Evolutionary conservation across 2,888 invertebrate genomes (phyloP).

Genomic region (Philaethria dido): DNA sequence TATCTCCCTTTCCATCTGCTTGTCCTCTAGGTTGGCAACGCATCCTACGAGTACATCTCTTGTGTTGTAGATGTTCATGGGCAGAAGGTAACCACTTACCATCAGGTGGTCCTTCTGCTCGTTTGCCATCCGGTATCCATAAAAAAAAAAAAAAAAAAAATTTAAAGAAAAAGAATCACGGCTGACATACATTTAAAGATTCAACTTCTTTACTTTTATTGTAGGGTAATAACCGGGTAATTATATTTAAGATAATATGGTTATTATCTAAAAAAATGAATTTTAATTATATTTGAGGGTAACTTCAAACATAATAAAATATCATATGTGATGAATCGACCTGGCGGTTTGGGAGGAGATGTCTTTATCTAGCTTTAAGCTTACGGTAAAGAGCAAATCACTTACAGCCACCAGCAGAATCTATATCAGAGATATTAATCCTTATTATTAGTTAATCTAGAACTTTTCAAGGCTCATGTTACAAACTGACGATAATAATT

Average conservation of each 20-base stretch:
- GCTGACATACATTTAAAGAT: neutral
- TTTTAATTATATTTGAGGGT: conserved; percentile 10
- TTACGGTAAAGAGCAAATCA: neutral
- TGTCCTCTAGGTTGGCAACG: no score
- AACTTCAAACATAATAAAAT: neutral
- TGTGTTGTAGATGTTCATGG: no score
- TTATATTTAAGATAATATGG: neutral
- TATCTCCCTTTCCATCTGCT: no score
- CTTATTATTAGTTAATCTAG: conserved; percentile 15
- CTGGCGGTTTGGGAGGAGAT: neutral
- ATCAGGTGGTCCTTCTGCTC: no score
- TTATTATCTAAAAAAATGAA: conserved; percentile 2
- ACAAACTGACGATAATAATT: neutral
- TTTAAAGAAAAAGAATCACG: no score
- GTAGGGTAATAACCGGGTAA: neutral
- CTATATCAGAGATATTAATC: conserved; percentile 12
- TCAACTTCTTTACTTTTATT: conserved; percentile 1
- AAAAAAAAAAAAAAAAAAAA: no score
- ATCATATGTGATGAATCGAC: conserved; percentile 5
- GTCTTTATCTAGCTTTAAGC: conserved; percentile 14
- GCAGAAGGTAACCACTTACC: no score
- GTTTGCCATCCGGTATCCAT: no score
- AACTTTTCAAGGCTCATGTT: conserved; percentile 12
- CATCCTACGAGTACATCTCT: no score
- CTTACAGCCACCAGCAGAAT: neutral